Percentiles rank a stretch among this genome's conserved stretches.
These are phyloP conservation scores for Nanorana parkeri DNA, from an alignment of 2,113 vertebrate genomes.

Conservation along the genomic window DNA sequence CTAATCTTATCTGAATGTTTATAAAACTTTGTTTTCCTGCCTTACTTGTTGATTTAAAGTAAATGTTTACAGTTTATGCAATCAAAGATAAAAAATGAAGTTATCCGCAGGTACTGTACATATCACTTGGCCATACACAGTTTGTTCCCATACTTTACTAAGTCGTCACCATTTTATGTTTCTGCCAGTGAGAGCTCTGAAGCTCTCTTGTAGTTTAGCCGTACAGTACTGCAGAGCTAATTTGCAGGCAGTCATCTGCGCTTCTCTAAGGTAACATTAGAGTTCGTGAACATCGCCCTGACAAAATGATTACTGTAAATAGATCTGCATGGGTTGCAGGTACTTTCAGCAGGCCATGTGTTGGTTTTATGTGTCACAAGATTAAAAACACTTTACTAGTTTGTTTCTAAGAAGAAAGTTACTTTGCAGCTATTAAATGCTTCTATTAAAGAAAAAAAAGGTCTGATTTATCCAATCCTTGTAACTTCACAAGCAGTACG, in stretches of 20 bases:
- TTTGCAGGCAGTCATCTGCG: not conserved
- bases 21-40: too few species aligned
- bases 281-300: slow-evolving; percentile 8
- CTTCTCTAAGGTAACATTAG: slow-evolving; percentile 31
- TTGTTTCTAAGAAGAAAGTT: slow-evolving; percentile 23
- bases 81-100: too few species aligned
- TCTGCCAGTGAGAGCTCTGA: not conserved
- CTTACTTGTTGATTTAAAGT: too few species aligned
- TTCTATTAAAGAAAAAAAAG: too few species aligned
- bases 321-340: slow-evolving; percentile 29
- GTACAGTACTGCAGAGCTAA: not conserved
- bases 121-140: too few species aligned
- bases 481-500: too few species aligned
- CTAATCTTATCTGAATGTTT: too few species aligned
- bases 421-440: slow-evolving; percentile 1
- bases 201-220: not conserved
- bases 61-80: too few species aligned
- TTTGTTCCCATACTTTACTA: not conserved
- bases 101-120: too few species aligned
- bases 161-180: not conserved
- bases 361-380: not conserved
- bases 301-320: slow-evolving; percentile 37
- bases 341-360: slow-evolving; percentile 4
- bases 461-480: too few species aligned
- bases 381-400: slow-evolving; percentile 16